Percentiles rank a stretch among this genome's conserved stretches.
These are phyloP conservation scores for Sebastes variabilis DNA, from an alignment of 2,797 vertebrate genomes.

Conservation along the genomic window DNA sequence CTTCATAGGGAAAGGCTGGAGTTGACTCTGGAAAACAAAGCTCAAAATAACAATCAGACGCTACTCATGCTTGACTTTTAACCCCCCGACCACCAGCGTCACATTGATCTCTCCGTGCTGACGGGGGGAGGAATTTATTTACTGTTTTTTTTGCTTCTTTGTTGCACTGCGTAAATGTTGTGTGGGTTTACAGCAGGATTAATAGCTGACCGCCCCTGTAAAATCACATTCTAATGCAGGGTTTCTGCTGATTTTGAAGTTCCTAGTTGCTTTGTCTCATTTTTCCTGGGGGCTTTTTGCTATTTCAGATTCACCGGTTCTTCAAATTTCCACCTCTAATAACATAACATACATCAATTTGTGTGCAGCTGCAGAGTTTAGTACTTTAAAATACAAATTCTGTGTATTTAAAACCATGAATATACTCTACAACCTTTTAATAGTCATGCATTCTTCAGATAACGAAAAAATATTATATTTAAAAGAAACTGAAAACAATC, in stretches of 20 bases:
- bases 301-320: not conserved
- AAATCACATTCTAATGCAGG: not conserved
- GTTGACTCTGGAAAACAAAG: slow-evolving; percentile 5
- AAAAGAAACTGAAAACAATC: not conserved
- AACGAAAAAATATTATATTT: not conserved
- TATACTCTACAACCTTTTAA: not conserved
- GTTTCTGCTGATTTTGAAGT: too few relatives aligned
- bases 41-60: slow-evolving; percentile 1
- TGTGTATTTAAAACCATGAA: not conserved
- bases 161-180: not conserved
- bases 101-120: not conserved
- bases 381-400: not conserved
- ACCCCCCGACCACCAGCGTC: not conserved
- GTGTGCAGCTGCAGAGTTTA: not conserved
- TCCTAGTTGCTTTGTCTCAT: not conserved
- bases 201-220: not conserved
- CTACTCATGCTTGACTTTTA: slow-evolving; percentile 25
- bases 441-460: not conserved
- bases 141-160: not conserved
- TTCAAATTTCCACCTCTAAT: not conserved
- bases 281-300: not conserved
- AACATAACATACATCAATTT: not conserved
- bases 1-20: not conserved
- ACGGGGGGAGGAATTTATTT: not conserved
- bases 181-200: not conserved